Evolutionary conservation across 1,140 invertebrate species (phyloP), one percentile per base, ranked within the genome.

Genomic region (Lordiphosa clarofinis): DNA sequence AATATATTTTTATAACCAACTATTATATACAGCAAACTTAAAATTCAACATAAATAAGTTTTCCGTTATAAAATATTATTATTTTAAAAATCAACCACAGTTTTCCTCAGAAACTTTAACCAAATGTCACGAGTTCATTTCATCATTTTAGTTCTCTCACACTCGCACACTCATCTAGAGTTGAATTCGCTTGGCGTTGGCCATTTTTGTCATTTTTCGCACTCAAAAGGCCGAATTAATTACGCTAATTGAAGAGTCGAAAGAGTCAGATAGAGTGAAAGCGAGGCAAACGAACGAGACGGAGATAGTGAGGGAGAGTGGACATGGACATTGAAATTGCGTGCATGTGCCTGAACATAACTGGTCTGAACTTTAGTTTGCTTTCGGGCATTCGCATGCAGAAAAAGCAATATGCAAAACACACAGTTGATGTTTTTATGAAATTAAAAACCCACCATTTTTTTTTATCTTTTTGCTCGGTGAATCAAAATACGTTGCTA

Each of bases 181-280:
- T 24, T 24, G 21, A 24, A 24, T 24, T 12, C 10, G 19, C 28
- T 24, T 43, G 19, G 8, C 5, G 11, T 28, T 49, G 11, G 36
- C 47, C 44, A 36, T 43, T 59, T 54, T 60, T 55, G 21, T 33
- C 44, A 39, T 53, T 65, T 54, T 65, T 48, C 8, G 33, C 7
- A 21, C 35, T 35, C 48, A 28, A 59, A 60, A 60, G 33, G 15
- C 11, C 38, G 50, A 55, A 60, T 65, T 65, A 65, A 65, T 65
- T 65, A 65, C 57, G 62, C 57, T 65, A 65, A 65, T 65, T 65
- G 62, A 65, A 65, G 38, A 12, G 56, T 10, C 21, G 11, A 42
- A 39, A 42, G 43, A 24, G 6, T 10, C 31, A 36, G 2, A 2
- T 13, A 28, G 24, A 10, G 58, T 21, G 15, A 43, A 21, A 3